Conservation (phyloP, 1,140 invertebrate genomes). For the Drosophila arizonae region DNA sequence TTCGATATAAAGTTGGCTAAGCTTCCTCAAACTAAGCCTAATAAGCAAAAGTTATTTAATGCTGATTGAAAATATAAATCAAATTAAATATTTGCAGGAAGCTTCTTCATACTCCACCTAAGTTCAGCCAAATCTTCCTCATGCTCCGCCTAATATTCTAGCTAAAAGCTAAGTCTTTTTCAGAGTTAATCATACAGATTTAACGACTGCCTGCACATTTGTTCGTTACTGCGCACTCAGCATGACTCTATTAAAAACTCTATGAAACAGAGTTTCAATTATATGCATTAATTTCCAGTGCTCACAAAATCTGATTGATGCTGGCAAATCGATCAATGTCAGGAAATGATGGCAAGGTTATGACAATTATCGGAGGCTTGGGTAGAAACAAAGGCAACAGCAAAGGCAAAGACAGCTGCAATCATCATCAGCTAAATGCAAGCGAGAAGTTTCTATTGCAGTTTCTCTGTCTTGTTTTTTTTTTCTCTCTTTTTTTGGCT, state of each 20-base stretch:
- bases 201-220: background rate
- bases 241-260: conserved; percentile 64
- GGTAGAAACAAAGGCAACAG: conserved; percentile 20
- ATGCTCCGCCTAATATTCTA: background rate
- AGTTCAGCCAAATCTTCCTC: background rate
- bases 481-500: background rate
- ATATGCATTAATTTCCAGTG: conserved; percentile 48
- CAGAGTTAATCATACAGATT: too few relatives aligned
- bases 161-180: background rate
- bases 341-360: conserved; percentile 80
- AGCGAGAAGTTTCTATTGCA: conserved; percentile 4
- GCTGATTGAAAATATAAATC: too few relatives aligned
- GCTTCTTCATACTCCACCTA: background rate
- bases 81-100: background rate
- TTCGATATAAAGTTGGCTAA: too few relatives aligned
- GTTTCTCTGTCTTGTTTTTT: background rate
- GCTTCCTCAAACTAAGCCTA: too few relatives aligned
- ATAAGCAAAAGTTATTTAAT: too few relatives aligned
- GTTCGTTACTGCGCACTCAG: conserved; percentile 45
- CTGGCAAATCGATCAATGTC: conserved; percentile 78
- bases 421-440: conserved; percentile 46
- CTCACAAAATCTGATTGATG: conserved; percentile 38
- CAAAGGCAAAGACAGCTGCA: conserved; percentile 12
- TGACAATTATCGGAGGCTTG: conserved; percentile 63
- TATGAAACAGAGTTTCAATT: conserved; percentile 54